Percentiles rank a stretch among this genome's conserved stretches.
These are phyloP conservation scores for Agrochola litura DNA, from an alignment of 2,888 invertebrate species.

Conservation along the genomic window DNA sequence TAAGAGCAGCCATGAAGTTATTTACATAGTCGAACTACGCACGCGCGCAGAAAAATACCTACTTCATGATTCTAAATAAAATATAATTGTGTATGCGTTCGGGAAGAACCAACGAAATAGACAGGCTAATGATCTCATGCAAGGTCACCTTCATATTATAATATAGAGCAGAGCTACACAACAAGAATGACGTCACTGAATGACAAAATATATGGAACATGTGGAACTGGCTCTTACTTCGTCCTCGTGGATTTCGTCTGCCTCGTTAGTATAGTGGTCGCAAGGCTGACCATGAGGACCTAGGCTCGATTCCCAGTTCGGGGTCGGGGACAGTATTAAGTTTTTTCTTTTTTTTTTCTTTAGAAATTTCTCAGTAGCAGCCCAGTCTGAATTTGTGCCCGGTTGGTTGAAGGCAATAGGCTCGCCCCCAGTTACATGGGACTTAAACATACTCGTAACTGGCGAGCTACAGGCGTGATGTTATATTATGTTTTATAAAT, in stretches of 20 bases:
- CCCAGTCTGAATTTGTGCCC: background rate
- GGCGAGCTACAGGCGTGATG: no score
- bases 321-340: background rate
- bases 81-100: conserved; percentile 9
- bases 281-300: background rate
- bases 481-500: no score
- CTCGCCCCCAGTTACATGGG: no score
- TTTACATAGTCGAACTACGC: background rate
- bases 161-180: background rate
- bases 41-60: background rate
- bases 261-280: background rate
- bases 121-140: background rate
- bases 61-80: background rate
- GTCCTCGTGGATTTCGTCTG: background rate
- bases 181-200: conserved; percentile 11
- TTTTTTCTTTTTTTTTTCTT: background rate
- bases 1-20: background rate
- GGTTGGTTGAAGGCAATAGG: background rate
- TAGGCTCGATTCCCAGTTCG: background rate
- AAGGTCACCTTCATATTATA: background rate
- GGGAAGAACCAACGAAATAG: conserved; percentile 1
- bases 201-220: background rate
- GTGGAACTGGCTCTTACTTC: background rate
- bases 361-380: background rate
- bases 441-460: no score